Conservation (phyloP, 2,113 vertebrate species). For the Cranoglanis bouderius region DNA sequence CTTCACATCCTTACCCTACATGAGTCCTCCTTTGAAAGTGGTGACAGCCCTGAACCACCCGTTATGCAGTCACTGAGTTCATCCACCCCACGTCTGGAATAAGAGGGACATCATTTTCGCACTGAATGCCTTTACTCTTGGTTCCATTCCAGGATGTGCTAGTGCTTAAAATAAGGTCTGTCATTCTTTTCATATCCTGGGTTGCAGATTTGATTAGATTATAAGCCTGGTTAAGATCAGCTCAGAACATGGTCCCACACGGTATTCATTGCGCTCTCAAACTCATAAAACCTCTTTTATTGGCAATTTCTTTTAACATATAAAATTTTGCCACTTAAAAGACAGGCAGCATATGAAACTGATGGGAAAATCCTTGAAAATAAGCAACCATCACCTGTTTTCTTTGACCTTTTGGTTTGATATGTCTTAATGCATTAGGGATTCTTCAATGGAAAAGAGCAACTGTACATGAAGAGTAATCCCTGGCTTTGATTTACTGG, state of each 20-base stretch:
- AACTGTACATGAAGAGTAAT: neutral
- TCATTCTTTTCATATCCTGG: conserved; percentile 49
- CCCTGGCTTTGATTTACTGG: conserved; percentile 32
- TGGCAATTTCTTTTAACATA: conserved; percentile 39
- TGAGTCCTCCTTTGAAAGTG: neutral
- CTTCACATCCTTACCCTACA: conserved; percentile 27
- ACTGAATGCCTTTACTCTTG: conserved; percentile 38
- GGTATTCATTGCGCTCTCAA: conserved; percentile 23
- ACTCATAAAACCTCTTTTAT: conserved; percentile 44
- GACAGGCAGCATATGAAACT: conserved; percentile 6
- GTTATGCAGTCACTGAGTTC: conserved; percentile 33
- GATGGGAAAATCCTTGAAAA: conserved; percentile 19
- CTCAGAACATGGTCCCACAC: conserved; percentile 31
- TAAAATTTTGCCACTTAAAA: conserved; percentile 38
- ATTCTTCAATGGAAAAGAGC: conserved; percentile 9
- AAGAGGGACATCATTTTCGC: conserved; percentile 15
- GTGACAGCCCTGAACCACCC: conserved; percentile 41
- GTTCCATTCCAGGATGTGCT: conserved; percentile 41
- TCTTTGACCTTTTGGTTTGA: neutral
- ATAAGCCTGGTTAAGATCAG: conserved; percentile 61
- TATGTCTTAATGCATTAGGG: neutral
- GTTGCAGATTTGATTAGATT: conserved; percentile 54
- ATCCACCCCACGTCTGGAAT: conserved; percentile 22
- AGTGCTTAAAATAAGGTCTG: conserved; percentile 47
- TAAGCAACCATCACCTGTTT: conserved; percentile 5